These are phyloP conservation scores for Daphoenositta chrysoptera DNA, from an alignment of 2,113 vertebrate genomes.

Conservation along the genomic window DNA sequence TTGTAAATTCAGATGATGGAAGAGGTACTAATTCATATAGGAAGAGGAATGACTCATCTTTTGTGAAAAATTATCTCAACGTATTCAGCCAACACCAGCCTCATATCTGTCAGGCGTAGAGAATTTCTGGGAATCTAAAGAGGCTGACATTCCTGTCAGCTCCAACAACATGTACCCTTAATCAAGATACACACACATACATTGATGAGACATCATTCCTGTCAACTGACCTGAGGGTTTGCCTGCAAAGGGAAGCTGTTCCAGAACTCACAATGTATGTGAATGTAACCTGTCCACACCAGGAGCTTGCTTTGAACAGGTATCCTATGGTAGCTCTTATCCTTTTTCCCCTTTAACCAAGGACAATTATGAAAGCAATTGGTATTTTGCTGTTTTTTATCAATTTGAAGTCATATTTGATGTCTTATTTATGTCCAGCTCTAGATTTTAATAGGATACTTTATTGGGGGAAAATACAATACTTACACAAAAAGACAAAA, in stretches of 20 bases:
- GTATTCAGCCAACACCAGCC: not conserved
- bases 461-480: not conserved
- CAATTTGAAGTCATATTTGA: not conserved
- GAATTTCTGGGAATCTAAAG: constrained; percentile 32
- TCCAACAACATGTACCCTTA: not conserved
- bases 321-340: not conserved
- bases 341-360: not conserved
- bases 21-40: not conserved
- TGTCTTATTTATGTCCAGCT: not conserved
- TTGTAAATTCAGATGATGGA: not conserved
- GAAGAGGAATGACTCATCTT: constrained; percentile 43
- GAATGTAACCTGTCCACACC: not conserved
- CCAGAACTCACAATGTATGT: not conserved
- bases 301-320: not conserved
- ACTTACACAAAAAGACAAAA: not conserved
- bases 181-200: not conserved
- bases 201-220: constrained; percentile 16
- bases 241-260: not conserved
- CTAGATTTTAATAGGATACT: not conserved
- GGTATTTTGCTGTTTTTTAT: not conserved
- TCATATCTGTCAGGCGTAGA: not conserved
- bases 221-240: not conserved
- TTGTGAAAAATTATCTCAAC: constrained; percentile 11
- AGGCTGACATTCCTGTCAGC: constrained; percentile 32
- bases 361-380: not conserved